Evolutionary conservation across 2,888 invertebrate species (phyloP), one percentile per base, ranked within the genome.

Genomic region (Meghimatium bilineatum): DNA sequence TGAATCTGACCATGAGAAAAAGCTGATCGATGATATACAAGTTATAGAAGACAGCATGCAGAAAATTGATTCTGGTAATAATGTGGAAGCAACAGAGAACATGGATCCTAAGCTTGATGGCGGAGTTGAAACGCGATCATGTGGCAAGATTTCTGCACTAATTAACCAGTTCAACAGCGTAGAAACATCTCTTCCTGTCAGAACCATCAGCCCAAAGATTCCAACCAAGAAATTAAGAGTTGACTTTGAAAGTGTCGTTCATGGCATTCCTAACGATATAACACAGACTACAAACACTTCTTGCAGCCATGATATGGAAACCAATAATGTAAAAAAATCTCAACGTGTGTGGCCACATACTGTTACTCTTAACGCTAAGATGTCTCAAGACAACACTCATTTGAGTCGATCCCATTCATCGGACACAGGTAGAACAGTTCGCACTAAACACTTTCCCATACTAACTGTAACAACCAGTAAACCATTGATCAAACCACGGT

Each of bases 151-250:
- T 32, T 74, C 52, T 23, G 49, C 29, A 26, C 32, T 74, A 32
- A 74, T 74, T 23, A 52, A 8, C 38, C 74, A 49, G 32, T 74
- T 74, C 52, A 74, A 74, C 12, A 52, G 32, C 10, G 74, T 52
- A 17, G 52, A 74, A 6, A 8, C 74, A 10, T 38, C 0, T 38
- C 1, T 8, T 36, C 36, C 0, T 23, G 20, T 56, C 23, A 36
- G 3, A 23, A 2, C 26, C 20, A 20, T 8, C 49, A 29, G 20
- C 29, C 44, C 32, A 2, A 74, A 74, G 52, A 20, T 74, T 32
- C 52, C 74, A 29, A 14, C 23, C 17, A 74, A 49, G 29, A 74
- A 32, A 23, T 34, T 74, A 20, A 74, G 32, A 52, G 32, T 52
- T 6, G 52, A 52, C 23, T 74, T 74, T 3, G 3, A 52, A 1